phyloP scores from a whole-genome alignment of 1,140 invertebrate species.

The Papilio dardanus region DNA sequence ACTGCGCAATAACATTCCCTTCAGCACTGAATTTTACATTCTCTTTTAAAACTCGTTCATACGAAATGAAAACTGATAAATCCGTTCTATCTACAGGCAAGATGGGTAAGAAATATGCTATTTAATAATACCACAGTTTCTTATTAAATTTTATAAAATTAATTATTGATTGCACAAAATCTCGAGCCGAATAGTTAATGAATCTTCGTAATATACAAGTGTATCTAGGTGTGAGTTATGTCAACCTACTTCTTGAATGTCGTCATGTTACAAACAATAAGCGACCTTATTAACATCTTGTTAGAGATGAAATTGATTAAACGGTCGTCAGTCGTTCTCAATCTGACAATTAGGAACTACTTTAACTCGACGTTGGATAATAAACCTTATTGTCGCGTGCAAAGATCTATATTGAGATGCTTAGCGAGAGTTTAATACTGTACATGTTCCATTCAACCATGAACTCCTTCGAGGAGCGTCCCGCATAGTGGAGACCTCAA shows the following conservation, averaged over 20 bases:
- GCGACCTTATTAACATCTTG: constrained; percentile 57
- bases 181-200: constrained; percentile 65
- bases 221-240: constrained; percentile 73
- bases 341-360: constrained; percentile 77
- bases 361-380: constrained; percentile 56
- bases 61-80: neutral
- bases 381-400: constrained; percentile 53
- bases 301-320: constrained; percentile 68
- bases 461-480: constrained; percentile 80
- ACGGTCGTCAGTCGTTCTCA: constrained; percentile 62
- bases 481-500: constrained; percentile 79
- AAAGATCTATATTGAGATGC: constrained; percentile 55
- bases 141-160: constrained; percentile 42
- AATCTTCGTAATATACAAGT: constrained; percentile 77
- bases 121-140: constrained; percentile 30
- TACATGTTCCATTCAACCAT: constrained; percentile 80
- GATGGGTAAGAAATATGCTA: neutral
- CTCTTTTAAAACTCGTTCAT: neutral
- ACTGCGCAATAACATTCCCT: neutral
- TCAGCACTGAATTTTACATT: neutral
- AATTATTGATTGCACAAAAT: constrained; percentile 54
- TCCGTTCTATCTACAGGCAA: neutral
- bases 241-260: constrained; percentile 79
- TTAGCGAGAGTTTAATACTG: constrained; percentile 58
- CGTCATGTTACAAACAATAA: constrained; percentile 56